Evolutionary conservation across 2,888 invertebrate species (phyloP), one percentile per base, ranked within the genome.

Genomic region (Tholera decimalis): DNA sequence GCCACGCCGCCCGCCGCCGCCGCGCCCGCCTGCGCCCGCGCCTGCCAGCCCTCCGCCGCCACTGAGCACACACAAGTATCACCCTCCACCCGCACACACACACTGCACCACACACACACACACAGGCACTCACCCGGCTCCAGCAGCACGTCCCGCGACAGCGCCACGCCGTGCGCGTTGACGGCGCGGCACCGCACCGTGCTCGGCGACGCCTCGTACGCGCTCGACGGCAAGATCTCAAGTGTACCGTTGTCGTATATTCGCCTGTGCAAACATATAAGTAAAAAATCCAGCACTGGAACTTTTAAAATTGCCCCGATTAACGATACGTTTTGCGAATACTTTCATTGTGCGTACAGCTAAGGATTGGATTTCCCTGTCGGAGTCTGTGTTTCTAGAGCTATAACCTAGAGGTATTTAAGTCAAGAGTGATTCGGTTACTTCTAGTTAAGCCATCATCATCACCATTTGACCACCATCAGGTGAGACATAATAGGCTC

Each of bases 81-180:
- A 15, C 11, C 3, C 24, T 15, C 15, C 60, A 37, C 37, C 9
- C 37, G 0, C 3, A 2, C 13, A 22, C n/a, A 8, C 18, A 20
- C 43, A 2, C 7, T 13, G 15, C 43, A 6, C 7, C 7, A 2
- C 3, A 13, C 8, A 15, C 3, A 2, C 13, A 6, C 3, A 4
- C 13, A 8, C 44, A 9, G 8, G 15, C 15, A 15, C 20, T 47
- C 47, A 47, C 98, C 98, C 88, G 98, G 97, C 80, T 97, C 96
- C 68, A 98, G 96, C 69, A 96, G 96, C 83, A 98, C 97, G 87
- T 97, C 97, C 43, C 98, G 95, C 82, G 98, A 98, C 79, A 98
- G 95, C 72, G 98, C 96, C 50, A 96, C 96, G 67, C 98, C 98
- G 80, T 97, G 97, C 73, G 96, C 94, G 94, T 97, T 98, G 85